Evolutionary conservation across 53 echinoderm and acorn worm genomes (phyloP).

Genomic region (Hippasteria phrygiana): DNA sequence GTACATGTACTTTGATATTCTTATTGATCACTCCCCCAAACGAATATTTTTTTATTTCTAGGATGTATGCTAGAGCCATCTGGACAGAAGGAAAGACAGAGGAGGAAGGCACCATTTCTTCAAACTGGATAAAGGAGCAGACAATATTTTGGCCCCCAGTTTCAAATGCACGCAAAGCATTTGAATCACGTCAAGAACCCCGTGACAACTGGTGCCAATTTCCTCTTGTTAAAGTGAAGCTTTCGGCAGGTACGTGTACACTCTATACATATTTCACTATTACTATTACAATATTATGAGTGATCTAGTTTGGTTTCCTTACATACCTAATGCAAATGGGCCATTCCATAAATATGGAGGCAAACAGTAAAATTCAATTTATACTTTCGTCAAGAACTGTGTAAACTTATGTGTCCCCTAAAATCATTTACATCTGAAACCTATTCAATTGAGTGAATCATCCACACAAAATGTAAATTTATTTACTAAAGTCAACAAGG

Average conservation of each 20-base stretch:
- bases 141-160: conserved; percentile 40
- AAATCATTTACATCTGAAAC: too few species aligned
- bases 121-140: conserved; percentile 14
- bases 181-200: conserved; percentile 24
- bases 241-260: conserved; percentile 35
- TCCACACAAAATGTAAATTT: too few species aligned
- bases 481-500: not conserved
- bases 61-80: conserved; percentile 31
- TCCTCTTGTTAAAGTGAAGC: conserved; percentile 41
- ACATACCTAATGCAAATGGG: not conserved
- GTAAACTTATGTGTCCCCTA: too few species aligned
- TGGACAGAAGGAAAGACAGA: conserved; percentile 40
- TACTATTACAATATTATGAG: not conserved
- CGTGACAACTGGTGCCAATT: conserved; percentile 32
- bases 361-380: not conserved
- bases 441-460: too few species aligned
- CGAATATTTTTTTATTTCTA: not conserved
- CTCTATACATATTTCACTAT: not conserved
- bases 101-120: conserved; percentile 47
- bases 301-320: not conserved
- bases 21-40: not conserved
- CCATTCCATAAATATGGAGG: not conserved
- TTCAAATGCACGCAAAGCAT: conserved; percentile 12
- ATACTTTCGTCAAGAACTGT: too few species aligned
- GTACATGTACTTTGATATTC: not conserved